Evolutionary conservation across 2,113 vertebrate genomes (phyloP).

Genomic region (Toxostoma redivivum): DNA sequence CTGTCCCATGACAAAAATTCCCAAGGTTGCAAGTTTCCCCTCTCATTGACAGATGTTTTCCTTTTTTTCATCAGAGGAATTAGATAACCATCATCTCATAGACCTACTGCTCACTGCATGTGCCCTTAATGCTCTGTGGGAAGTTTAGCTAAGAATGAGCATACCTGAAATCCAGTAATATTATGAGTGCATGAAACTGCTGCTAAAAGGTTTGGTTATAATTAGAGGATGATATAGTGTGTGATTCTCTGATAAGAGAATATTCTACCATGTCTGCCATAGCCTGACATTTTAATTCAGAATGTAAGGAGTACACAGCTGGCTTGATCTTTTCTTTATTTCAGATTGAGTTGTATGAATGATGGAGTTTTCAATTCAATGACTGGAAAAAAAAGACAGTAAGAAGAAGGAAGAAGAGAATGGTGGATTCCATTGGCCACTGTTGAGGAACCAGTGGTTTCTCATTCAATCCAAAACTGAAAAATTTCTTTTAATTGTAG

Average conservation of each 20-base stretch:
- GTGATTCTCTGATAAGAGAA: background rate
- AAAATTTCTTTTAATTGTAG: background rate
- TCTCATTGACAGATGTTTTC: background rate
- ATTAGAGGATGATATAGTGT: background rate
- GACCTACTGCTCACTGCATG: background rate
- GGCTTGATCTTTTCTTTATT: slow-evolving; percentile 32
- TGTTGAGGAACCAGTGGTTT: background rate
- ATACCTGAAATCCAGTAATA: slow-evolving; percentile 13
- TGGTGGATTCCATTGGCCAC: background rate
- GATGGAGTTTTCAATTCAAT: slow-evolving; percentile 10
- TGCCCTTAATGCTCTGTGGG: background rate
- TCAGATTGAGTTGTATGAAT: slow-evolving; percentile 4
- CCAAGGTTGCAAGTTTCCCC: background rate
- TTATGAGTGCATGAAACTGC: slow-evolving; percentile 1
- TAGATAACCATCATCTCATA: background rate
- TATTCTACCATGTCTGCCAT: background rate
- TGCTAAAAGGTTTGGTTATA: slow-evolving; percentile 41
- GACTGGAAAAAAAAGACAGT: background rate
- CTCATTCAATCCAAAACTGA: background rate
- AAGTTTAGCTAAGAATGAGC: background rate
- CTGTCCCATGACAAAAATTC: background rate
- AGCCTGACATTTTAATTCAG: slow-evolving; percentile 25
- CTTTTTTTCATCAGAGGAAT: background rate
- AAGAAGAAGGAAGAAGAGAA: background rate
- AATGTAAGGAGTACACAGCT: background rate